Base-by-base conservation (phyloP, 2,888 invertebrate genomes). In the Tiliacea aurago region DNA sequence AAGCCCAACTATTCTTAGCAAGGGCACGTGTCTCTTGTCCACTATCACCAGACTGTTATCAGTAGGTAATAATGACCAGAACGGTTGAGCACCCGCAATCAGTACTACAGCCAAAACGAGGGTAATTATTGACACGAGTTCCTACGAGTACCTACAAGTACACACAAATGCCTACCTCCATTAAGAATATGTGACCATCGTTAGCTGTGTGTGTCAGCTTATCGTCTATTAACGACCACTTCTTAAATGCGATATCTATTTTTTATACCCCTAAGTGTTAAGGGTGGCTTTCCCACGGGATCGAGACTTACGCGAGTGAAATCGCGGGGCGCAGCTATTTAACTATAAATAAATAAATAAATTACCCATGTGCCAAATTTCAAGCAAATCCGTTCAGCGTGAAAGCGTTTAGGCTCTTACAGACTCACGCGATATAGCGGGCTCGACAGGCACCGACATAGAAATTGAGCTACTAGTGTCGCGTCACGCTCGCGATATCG, bases 21-120 rank as follows among this genome's bases (percentile, higher is more conserved):
- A 63, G 70, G 71, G 64, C 67, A 77, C 33, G 23, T 51, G 66
- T 37, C 47, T 41, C 33, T 0, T 28, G 49, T 47, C 80, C 45
- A 20, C 4, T 70, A 70, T 81, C 74, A 78, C 1, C 20, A 23
- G 53, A 18, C 20, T 3, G 37, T 41, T 83, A 81, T 79, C 74
- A 74, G 66, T n/a, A 37, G 37, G 37, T 37, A 67, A 33, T 81
- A 81, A 83, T 78, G 80, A 63, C 41, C 56, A 18, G 56, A 66
- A 51, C 61, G 20, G 56, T 77, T 53, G 61, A 18, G 18, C 53
- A 33, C n/a, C 23, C n/a, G 45, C 37, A 63, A 59, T 70, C 69
- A 80, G 55, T n/a, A 20, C 18, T 18, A 47, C 62, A 68, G 56
- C 73, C 61, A 68, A 81, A 81, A 83, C 10, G 80, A 74, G 81